These are phyloP conservation scores for Glaucomys volans DNA, from an alignment of 2,113 vertebrate genomes.

Conservation along the genomic window DNA sequence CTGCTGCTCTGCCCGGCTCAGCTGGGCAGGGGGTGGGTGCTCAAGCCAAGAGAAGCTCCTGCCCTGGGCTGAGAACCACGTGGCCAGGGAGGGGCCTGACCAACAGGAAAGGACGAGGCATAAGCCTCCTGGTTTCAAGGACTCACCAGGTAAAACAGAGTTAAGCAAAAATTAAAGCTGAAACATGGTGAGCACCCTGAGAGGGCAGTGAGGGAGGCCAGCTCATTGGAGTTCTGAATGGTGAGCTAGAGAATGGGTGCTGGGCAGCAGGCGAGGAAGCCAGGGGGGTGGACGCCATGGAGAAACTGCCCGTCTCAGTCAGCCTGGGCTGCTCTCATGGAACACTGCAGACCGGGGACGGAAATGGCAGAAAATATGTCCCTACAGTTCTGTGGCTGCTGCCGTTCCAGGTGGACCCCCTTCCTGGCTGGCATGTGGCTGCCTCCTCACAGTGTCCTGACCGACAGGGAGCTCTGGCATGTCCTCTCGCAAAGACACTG, in stretches of 20 bases:
- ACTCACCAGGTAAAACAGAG: not conserved
- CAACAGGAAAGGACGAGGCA: not conserved
- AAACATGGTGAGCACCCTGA: rapidly evolving
- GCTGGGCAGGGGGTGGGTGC: not conserved
- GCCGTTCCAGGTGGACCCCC: not conserved
- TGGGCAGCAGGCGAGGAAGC: not conserved
- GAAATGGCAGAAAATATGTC: not conserved
- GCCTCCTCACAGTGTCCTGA: not conserved
- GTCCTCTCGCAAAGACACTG: not conserved
- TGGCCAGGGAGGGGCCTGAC: rapidly evolving
- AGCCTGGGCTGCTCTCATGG: not conserved
- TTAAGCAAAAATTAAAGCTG: not conserved
- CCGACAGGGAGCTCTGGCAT: not conserved
- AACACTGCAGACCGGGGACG: not conserved
- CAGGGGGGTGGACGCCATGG: rapidly evolving
- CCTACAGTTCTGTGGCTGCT: not conserved
- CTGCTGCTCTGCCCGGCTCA: not conserved
- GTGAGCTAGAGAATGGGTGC: not conserved
- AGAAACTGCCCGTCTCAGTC: not conserved
- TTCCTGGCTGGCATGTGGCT: not conserved
- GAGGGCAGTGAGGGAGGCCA: rapidly evolving
- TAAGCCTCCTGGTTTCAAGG: not conserved
- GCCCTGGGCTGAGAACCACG: rapidly evolving
- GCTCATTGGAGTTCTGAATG: not conserved
- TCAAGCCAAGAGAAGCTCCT: too few relatives aligned